These are phyloP conservation scores for Epinephelus lanceolatus DNA, from an alignment of 2,113 vertebrate species.

Conservation along the genomic window DNA sequence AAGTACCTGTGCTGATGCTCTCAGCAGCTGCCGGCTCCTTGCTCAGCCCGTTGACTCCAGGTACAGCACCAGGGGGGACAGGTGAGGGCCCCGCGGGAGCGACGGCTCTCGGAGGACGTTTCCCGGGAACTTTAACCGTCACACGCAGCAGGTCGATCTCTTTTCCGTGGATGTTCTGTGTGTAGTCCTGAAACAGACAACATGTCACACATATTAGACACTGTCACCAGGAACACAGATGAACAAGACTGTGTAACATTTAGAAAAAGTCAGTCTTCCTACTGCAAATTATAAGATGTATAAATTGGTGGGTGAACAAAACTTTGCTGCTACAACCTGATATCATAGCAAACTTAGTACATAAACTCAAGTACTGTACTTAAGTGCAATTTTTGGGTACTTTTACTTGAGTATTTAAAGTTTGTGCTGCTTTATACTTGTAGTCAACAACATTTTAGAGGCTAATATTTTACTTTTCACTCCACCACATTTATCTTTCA, in stretches of 20 bases:
- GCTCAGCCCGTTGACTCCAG: constrained; percentile 91
- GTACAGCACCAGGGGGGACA: constrained; percentile 77
- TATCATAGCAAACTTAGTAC: no score
- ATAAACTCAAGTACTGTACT: no score
- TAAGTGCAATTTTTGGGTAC: no score
- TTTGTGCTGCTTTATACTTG: no score
- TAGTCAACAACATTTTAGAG: no score
- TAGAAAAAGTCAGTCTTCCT: background rate
- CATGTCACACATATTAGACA: background rate
- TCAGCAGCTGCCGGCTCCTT: constrained; percentile 86
- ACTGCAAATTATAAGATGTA: background rate
- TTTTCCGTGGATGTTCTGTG: constrained; percentile 93
- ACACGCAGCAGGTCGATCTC: constrained; percentile 95
- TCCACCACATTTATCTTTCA: no score
- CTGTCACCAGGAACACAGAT: background rate
- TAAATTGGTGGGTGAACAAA: background rate
- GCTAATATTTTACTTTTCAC: no score
- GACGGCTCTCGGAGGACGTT: constrained; percentile 92
- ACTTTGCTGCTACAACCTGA: no score
- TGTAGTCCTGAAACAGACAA: constrained; percentile 87
- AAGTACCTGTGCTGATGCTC: constrained; percentile 74
- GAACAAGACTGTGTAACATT: background rate
- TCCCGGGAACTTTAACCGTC: constrained; percentile 97
- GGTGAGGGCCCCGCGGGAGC: constrained; percentile 85
- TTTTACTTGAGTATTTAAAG: no score